phyloP scores from a whole-genome alignment of 2,113 vertebrate species.

The Corvus cornix region DNA sequence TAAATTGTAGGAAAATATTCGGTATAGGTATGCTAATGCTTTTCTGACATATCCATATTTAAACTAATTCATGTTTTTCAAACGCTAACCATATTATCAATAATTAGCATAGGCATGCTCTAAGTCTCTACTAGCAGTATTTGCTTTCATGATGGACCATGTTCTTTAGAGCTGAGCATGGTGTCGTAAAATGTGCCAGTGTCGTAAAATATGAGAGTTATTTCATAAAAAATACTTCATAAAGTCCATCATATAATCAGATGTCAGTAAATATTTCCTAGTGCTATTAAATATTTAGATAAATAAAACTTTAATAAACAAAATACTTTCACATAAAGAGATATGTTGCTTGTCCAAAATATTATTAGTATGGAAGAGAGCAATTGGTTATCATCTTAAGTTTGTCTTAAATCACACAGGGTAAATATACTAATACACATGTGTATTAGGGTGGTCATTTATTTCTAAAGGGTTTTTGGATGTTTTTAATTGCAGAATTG shows the following conservation, averaged over 20 bases:
- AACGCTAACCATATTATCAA: neutral
- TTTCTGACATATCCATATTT: neutral
- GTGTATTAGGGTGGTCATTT: neutral
- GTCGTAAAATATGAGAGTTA: neutral
- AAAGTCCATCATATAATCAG: neutral
- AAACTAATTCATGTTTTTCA: neutral
- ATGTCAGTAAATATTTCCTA: neutral
- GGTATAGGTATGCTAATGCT: neutral
- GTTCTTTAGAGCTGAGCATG: neutral
- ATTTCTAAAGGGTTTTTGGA: neutral
- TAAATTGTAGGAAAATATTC: neutral
- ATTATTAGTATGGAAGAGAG: neutral
- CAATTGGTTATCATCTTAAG: neutral
- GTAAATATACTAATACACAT: neutral
- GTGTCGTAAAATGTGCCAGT: neutral
- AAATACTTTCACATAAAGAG: neutral
- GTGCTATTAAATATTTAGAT: neutral
- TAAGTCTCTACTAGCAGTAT: neutral
- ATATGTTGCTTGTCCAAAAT: neutral
- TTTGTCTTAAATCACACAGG: neutral
- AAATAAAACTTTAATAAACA: neutral
- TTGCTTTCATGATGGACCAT: neutral
- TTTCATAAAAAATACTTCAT: neutral
- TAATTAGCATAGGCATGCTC: neutral
- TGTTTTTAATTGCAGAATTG: neutral